phyloP scores from a whole-genome alignment of 2,888 invertebrate species.

The Diaprepes abbreviatus region DNA sequence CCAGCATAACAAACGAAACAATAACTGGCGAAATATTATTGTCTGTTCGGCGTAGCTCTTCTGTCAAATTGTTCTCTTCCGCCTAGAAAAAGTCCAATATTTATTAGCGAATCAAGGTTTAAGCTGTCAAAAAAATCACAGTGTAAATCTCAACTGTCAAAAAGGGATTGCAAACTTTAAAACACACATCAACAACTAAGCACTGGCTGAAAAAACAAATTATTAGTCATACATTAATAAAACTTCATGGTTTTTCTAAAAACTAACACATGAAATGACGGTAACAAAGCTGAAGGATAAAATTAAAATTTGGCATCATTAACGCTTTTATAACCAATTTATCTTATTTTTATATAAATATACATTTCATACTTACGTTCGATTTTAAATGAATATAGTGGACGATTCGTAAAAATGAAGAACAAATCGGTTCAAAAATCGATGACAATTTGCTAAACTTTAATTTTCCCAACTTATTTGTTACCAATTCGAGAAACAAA shows the following conservation, averaged over 20 bases:
- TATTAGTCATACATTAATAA: conserved; percentile 25
- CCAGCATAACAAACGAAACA: conserved; percentile 30
- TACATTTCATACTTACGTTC: not conserved
- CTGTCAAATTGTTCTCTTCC: conserved; percentile 35
- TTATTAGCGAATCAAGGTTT: conserved; percentile 67
- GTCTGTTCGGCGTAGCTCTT: conserved; percentile 35
- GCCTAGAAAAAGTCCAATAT: conserved; percentile 65
- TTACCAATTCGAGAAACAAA: not conserved
- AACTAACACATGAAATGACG: conserved; percentile 2
- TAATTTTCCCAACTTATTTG: conserved; percentile 18
- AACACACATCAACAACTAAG: conserved; percentile 5
- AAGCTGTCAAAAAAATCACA: conserved; percentile 59
- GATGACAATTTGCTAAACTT: not conserved
- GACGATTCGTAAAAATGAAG: too few species aligned
- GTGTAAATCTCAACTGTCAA: conserved; percentile 2
- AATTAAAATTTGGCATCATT: not conserved
- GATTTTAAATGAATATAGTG: not conserved
- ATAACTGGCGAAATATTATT: conserved; percentile 32
- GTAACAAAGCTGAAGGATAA: conserved; percentile 26
- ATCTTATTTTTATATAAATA: not conserved
- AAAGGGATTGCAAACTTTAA: conserved; percentile 11
- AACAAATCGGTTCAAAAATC: conserved; percentile 8
- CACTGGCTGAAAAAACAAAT: conserved; percentile 28
- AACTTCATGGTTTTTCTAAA: not conserved
- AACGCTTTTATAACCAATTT: not conserved